A percentile compares a stretch with the other conserved stretches of the same genome.
phyloP scores from a whole-genome alignment of 2,888 invertebrate genomes.

The Sylvicola cinctus region DNA sequence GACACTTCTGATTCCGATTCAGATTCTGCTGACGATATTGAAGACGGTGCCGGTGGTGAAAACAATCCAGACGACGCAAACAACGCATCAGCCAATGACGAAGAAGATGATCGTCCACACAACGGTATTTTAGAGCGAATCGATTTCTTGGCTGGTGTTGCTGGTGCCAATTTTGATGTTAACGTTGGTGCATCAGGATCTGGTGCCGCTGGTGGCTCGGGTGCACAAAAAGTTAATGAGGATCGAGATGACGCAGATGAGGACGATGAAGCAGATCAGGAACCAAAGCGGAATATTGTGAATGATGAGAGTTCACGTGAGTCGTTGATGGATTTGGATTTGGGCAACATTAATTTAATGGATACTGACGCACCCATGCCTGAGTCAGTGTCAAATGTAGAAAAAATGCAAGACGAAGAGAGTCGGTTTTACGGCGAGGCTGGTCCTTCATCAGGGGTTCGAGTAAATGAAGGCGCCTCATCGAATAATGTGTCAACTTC shows the following conservation, averaged over 20 bases:
- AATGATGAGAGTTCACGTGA: constrained; percentile 10
- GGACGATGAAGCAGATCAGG: constrained; percentile 1
- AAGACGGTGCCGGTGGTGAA: background rate
- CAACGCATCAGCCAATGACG: constrained; percentile 1
- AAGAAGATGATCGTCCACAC: constrained; percentile 5
- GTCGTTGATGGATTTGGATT: constrained; percentile 10
- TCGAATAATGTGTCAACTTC: too few species aligned
- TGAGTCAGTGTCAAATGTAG: too few species aligned
- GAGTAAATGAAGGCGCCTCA: too few species aligned
- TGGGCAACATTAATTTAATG: too few species aligned
- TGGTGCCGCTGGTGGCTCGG: background rate
- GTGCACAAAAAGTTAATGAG: background rate
- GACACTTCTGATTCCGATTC: constrained; percentile 6
- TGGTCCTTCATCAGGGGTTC: too few species aligned
- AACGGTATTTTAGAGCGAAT: constrained; percentile 7
- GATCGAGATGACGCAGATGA: constrained; percentile 1
- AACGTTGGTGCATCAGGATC: too few species aligned
- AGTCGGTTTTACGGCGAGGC: constrained; percentile 2
- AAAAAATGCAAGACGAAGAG: constrained; percentile 5
- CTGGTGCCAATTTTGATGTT: too few species aligned
- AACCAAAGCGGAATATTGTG: constrained; percentile 1
- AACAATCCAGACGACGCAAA: constrained; percentile 3
- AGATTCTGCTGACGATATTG: constrained; percentile 7
- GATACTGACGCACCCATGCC: too few species aligned
- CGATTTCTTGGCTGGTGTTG: too few species aligned